Conservation (phyloP, 1,140 invertebrate genomes). For the Neodiprion pinetum region DNA sequence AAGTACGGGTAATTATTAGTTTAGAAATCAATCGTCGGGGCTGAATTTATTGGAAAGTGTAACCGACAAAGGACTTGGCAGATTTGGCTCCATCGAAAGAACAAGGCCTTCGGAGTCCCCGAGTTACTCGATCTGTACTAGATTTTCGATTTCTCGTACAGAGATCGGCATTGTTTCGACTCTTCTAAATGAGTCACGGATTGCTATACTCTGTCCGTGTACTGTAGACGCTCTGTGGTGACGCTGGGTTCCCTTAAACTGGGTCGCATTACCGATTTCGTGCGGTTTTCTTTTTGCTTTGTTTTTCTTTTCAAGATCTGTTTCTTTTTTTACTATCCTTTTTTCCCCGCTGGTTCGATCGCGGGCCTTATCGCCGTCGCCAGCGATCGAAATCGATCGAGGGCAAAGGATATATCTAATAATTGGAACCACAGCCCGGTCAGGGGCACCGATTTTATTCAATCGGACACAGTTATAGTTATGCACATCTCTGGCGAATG, state of each 20-base stretch:
- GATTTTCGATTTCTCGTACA: neutral
- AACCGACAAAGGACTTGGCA: neutral
- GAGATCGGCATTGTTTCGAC: neutral
- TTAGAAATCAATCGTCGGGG: neutral
- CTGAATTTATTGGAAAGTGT: conserved; percentile 7
- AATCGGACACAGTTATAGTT: no score
- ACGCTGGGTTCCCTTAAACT: neutral
- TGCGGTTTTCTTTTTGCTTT: neutral
- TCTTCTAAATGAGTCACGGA: neutral
- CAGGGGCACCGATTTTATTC: no score
- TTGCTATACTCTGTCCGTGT: neutral
- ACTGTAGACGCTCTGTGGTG: neutral
- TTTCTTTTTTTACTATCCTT: neutral
- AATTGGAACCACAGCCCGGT: no score
- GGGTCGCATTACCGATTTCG: neutral
- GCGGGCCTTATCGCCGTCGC: no score
- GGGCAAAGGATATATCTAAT: neutral
- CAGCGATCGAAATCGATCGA: no score
- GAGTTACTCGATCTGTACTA: neutral
- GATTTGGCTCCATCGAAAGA: neutral
- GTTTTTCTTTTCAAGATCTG: neutral
- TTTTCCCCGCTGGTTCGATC: no score
- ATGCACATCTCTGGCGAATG: no score
- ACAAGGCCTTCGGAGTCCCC: conserved; percentile 2
- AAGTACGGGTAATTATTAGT: no score